A percentile compares a stretch with the other conserved stretches of the same genome.
phyloP scores from a whole-genome alignment of 2,797 vertebrate genomes.

The Girardinus metallicus region DNA sequence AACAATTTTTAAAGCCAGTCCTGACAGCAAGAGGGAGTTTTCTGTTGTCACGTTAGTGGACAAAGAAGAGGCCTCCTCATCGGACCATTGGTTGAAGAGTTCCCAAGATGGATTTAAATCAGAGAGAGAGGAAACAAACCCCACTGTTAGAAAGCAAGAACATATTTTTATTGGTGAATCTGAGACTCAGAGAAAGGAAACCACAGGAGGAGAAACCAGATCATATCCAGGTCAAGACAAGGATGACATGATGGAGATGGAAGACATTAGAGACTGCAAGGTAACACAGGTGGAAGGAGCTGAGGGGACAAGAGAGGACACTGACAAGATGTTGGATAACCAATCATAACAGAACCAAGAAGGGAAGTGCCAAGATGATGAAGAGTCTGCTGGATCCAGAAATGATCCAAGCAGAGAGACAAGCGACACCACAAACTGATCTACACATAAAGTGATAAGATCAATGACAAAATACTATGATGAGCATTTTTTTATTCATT shows the following conservation, averaged over 20 bases:
- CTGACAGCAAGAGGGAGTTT: slow-evolving; percentile 68
- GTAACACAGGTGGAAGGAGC: slow-evolving; percentile 49
- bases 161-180: background rate
- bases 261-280: slow-evolving; percentile 69
- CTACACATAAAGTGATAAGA: background rate
- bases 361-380: background rate
- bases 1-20: slow-evolving; percentile 50
- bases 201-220: background rate
- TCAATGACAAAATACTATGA: background rate
- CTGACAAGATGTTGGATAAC: slow-evolving; percentile 27
- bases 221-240: slow-evolving; percentile 43
- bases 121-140: background rate
- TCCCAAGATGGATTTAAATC: background rate
- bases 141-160: slow-evolving; percentile 1
- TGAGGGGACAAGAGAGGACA: slow-evolving; percentile 11
- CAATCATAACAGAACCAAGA: slow-evolving; percentile 33
- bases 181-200: slow-evolving; percentile 17
- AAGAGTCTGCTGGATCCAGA: background rate
- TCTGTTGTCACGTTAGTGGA: slow-evolving; percentile 64
- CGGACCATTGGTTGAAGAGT: slow-evolving; percentile 16
- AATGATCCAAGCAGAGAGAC: background rate
- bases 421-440: background rate
- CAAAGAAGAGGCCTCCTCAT: slow-evolving; percentile 13
- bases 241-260: slow-evolving; percentile 70
- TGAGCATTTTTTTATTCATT: background rate